Evolutionary conservation across 2,113 vertebrate genomes (phyloP).

Genomic region (Halcyon malimbica): DNA sequence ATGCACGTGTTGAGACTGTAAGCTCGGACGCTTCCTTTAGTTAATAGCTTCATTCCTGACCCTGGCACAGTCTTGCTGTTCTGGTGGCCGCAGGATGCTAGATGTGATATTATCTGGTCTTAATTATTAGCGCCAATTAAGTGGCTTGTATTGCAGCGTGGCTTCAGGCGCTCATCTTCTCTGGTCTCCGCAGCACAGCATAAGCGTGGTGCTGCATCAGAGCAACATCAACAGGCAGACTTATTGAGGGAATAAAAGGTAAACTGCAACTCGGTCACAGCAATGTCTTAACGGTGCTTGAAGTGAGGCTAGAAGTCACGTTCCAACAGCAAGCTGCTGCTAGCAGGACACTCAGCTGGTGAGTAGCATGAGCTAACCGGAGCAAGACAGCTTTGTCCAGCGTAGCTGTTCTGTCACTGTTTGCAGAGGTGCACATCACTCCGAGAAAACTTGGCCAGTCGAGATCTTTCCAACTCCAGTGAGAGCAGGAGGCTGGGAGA

Average conservation of each 20-base stretch:
- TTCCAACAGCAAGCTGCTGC: background rate
- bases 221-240: background rate
- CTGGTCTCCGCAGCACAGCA: background rate
- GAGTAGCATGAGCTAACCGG: background rate
- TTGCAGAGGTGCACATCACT: background rate
- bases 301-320: background rate
- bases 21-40: background rate
- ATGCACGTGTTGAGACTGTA: background rate
- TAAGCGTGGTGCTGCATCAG: background rate
- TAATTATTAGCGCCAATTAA: background rate
- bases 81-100: background rate
- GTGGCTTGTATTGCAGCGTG: background rate
- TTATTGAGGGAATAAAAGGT: background rate
- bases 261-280: background rate
- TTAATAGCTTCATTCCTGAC: background rate
- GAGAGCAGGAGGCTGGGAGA: background rate
- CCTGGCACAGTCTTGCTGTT: background rate
- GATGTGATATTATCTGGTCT: background rate
- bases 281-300: background rate
- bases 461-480: background rate
- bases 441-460: background rate
- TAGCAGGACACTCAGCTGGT: fast-evolving
- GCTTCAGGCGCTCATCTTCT: background rate
- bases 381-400: background rate
- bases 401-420: background rate